Evolutionary conservation across 1,140 invertebrate genomes (phyloP).

Genomic region (Bombus consobrinus): DNA sequence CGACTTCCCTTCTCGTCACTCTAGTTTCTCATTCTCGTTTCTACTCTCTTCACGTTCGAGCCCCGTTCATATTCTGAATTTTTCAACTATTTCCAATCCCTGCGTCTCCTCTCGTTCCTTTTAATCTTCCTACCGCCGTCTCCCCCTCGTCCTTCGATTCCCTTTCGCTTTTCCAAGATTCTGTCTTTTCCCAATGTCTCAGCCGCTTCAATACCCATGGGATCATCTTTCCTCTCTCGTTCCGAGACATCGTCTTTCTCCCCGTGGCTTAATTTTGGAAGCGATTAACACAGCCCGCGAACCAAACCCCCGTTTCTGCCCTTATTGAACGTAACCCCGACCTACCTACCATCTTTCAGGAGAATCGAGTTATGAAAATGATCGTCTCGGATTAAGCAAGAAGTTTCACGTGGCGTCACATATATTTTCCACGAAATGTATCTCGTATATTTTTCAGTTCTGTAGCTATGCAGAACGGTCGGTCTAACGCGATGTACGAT

Average conservation of each 20-base stretch:
- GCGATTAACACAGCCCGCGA: background rate
- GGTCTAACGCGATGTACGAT: background rate
- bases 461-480: background rate
- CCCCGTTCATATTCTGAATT: background rate
- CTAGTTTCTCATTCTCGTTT: background rate
- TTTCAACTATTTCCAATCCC: background rate
- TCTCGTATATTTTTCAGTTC: background rate
- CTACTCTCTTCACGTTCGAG: too few species aligned
- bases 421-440: background rate
- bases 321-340: slow-evolving; percentile 12
- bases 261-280: slow-evolving; percentile 11
- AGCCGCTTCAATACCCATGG: background rate
- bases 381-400: background rate
- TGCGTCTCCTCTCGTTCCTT: background rate
- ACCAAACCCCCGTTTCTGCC: background rate
- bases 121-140: background rate
- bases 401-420: too few species aligned
- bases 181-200: background rate
- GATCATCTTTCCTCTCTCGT: background rate
- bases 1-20: background rate
- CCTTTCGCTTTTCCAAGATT: slow-evolving; percentile 3
- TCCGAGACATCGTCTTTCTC: background rate
- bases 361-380: background rate
- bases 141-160: background rate
- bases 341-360: slow-evolving; percentile 10